Evolutionary conservation across 2,888 invertebrate genomes (phyloP).

Genomic region (Drosophila diplacantha): DNA sequence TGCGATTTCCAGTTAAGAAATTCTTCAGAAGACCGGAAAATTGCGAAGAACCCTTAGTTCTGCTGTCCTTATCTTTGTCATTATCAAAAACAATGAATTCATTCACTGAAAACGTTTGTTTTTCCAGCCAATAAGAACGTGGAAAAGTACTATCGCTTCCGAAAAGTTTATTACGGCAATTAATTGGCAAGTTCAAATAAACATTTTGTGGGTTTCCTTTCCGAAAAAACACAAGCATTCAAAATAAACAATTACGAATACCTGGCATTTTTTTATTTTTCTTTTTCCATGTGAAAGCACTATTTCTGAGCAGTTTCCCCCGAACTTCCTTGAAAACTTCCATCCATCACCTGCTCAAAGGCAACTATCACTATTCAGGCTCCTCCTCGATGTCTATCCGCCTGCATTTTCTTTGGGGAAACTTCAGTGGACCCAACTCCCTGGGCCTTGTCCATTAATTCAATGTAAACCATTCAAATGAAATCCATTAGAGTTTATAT

Average conservation of each 20-base stretch:
- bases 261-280: neutral
- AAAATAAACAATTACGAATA: constrained; percentile 28
- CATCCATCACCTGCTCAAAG: constrained; percentile 22
- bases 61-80: neutral
- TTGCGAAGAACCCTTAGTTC: neutral
- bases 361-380: constrained; percentile 5
- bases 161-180: constrained; percentile 24
- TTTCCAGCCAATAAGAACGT: constrained; percentile 9
- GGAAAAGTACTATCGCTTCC: constrained; percentile 28
- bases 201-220: constrained; percentile 11
- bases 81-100: neutral
- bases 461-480: constrained; percentile 57
- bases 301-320: neutral
- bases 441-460: constrained; percentile 46
- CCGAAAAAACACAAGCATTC: constrained; percentile 5
- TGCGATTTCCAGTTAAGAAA: neutral
- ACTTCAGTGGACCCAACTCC: constrained; percentile 16
- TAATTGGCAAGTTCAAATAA: constrained; percentile 21
- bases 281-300: neutral
- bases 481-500: constrained; percentile 68
- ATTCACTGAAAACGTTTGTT: constrained; percentile 6
- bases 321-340: constrained; percentile 8
- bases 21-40: neutral
- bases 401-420: constrained; percentile 6
- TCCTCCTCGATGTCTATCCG: neutral